phyloP scores from a whole-genome alignment of 2,113 vertebrate species.

The Malurus elegans region DNA sequence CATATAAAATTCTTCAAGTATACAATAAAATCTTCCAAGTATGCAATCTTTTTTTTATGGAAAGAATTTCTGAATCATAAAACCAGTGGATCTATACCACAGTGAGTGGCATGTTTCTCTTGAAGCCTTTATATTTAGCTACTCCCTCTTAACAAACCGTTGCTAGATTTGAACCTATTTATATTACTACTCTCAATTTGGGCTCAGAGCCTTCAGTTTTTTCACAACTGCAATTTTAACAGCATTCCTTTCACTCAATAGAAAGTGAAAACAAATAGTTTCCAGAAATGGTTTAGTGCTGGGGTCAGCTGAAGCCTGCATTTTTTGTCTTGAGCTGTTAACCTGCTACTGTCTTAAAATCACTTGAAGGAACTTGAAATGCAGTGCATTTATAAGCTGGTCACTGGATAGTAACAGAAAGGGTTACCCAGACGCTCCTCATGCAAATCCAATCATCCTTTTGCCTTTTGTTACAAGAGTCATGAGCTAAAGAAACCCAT shows the following conservation, averaged over 20 bases:
- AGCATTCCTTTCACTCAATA: conserved; percentile 10
- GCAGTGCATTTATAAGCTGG: not conserved
- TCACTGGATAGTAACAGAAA: not conserved
- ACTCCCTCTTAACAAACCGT: not conserved
- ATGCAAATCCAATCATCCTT: not conserved
- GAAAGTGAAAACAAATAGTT: conserved; percentile 23
- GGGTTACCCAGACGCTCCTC: not conserved
- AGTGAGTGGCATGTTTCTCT: not conserved
- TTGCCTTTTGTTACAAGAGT: not conserved
- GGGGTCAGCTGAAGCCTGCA: not conserved
- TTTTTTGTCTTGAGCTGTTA: conserved; percentile 8
- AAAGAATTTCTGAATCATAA: conserved; percentile 20
- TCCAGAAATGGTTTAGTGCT: conserved; percentile 3
- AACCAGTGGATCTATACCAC: not conserved
- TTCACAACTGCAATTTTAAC: conserved; percentile 10
- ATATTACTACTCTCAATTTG: not conserved
- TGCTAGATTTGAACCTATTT: conserved; percentile 7
- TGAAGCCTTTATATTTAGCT: not conserved
- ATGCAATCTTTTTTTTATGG: not conserved
- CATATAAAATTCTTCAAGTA: not conserved
- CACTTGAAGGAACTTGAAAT: not conserved
- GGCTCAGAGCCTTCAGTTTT: not conserved
- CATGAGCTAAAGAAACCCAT: conserved; percentile 35
- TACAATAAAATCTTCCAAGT: not conserved
- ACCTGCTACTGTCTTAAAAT: conserved; percentile 4